Evolutionary conservation across 1,140 invertebrate genomes (phyloP), one percentile per base, ranked within the genome.

Genomic region (Parapsyche elsis): DNA sequence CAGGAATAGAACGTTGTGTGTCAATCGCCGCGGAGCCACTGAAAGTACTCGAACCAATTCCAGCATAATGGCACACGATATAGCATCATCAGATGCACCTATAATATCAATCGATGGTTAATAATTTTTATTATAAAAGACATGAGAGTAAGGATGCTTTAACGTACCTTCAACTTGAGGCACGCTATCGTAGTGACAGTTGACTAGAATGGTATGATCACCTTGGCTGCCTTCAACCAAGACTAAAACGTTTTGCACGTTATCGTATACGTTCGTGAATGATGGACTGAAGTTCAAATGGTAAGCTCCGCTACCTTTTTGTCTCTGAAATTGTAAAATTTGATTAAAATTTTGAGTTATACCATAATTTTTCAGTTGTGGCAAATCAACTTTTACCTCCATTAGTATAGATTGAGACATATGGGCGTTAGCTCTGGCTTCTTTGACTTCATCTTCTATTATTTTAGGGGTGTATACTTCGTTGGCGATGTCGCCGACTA

Each of bases 141-240:
- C 44, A 64, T 57, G 45, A 71, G 78, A 21, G 12, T 12, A 2
- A 4, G 12, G 5, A 75, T 5, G 5, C 19, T 49, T 24, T 2
- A 21, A 7, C 4, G 7, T 10, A 45, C 84, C 93, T 93, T 86
- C 89, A 91, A 86, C 93, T 94, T 80, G 90, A 92, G 93, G 90
- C 16, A 95, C 92, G 59, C 92, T 92, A 87, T 96, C 95, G 88
- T 92, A 95, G 86, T 96, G 95, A 83, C 94, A 95, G 87, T 96
- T 96, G 49, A 96, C 86, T 16, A 96, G 86, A 49, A 96, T 80
- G 53, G 92, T 91, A 76, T 91, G 85, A 80, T 87, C 85, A 0
- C 82, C 89, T 38, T 88, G 86, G 49, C 86, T 87, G 0, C 89
- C 88, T 74, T 93, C 89, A 21, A 96, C 82, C 84, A 92, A 90